phyloP scores from a whole-genome alignment of 1,140 invertebrate genomes.

The Drosophila kanapiae region DNA sequence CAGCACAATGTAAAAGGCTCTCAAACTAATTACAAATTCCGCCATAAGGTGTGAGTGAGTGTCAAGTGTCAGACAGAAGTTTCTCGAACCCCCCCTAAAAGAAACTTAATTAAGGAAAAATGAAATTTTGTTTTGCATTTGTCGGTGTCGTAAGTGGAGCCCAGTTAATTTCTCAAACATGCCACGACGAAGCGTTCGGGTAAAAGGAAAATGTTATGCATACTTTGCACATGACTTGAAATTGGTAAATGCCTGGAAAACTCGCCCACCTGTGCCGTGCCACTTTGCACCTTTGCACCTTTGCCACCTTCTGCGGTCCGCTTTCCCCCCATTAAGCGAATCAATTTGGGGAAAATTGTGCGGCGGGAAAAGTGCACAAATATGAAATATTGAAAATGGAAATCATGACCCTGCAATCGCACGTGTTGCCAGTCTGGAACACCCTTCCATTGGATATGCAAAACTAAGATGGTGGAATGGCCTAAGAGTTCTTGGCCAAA shows the following conservation, averaged over 20 bases:
- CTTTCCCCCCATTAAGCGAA: slow-evolving; percentile 15
- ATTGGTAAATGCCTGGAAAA: slow-evolving; percentile 53
- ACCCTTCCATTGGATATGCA: slow-evolving; percentile 47
- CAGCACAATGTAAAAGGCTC: slow-evolving; percentile 15
- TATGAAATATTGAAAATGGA: slow-evolving; percentile 36
- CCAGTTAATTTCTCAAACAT: slow-evolving; percentile 48
- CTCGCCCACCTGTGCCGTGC: slow-evolving; percentile 19
- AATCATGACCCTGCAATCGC: slow-evolving; percentile 30
- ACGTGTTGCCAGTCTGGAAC: slow-evolving; percentile 26
- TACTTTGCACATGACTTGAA: slow-evolving; percentile 48
- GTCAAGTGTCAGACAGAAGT: slow-evolving; percentile 23
- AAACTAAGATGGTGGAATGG: slow-evolving; percentile 33
- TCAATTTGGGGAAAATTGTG: slow-evolving; percentile 54
- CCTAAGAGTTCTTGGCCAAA: slow-evolving; percentile 28
- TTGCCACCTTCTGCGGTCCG: neutral
- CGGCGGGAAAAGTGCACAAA: slow-evolving; percentile 3
- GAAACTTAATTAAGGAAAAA: slow-evolving; percentile 36
- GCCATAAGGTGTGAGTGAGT: slow-evolving; percentile 2
- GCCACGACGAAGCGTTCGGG: slow-evolving; percentile 17
- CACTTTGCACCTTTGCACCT: slow-evolving; percentile 5
- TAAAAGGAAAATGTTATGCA: slow-evolving; percentile 37
- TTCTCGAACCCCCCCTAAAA: slow-evolving; percentile 3
- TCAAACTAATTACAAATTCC: slow-evolving; percentile 35
- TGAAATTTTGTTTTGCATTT: slow-evolving; percentile 29
- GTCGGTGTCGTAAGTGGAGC: slow-evolving; percentile 42